A percentile compares a stretch with the other conserved stretches of the same genome.
Conservation (phyloP, 2,113 vertebrate genomes). For the Brachyhypopomus occidentalis region DNA sequence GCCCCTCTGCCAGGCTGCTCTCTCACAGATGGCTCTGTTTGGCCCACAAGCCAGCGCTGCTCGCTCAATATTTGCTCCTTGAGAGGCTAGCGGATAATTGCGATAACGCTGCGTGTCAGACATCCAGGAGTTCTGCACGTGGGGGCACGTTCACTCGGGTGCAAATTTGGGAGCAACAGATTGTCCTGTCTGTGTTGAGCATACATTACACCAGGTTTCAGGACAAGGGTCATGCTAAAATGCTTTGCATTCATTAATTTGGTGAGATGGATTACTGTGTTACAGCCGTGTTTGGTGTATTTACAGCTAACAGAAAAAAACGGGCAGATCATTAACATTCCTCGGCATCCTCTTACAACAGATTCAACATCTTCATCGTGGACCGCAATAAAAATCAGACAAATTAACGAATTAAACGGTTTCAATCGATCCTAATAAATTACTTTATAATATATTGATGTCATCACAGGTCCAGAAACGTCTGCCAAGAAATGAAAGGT, state of each 20-base stretch:
- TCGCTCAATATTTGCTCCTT: slow-evolving; percentile 44
- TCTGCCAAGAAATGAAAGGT: no score
- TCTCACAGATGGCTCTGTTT: slow-evolving; percentile 47
- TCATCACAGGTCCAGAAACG: no score
- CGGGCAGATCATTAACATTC: no score
- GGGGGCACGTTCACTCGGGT: not conserved
- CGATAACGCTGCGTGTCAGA: slow-evolving; percentile 24
- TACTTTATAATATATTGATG: no score
- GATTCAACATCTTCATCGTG: no score
- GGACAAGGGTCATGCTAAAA: not conserved
- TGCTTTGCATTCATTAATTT: not conserved
- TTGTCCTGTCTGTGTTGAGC: not conserved
- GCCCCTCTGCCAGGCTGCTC: slow-evolving; percentile 34
- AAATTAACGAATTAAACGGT: no score
- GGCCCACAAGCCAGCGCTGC: slow-evolving; percentile 32
- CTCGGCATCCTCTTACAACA: no score
- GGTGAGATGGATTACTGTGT: no score
- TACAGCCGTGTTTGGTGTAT: no score
- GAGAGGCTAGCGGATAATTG: slow-evolving; percentile 33
- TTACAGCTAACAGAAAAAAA: no score
- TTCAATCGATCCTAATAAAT: no score
- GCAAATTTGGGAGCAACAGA: not conserved
- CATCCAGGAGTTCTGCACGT: slow-evolving; percentile 8
- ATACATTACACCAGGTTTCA: not conserved
- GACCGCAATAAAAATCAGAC: no score